A percentile compares a stretch with the other conserved stretches of the same genome.
These are phyloP conservation scores for Amphilophus citrinellus DNA, from an alignment of 2,113 vertebrate species.

Conservation along the genomic window DNA sequence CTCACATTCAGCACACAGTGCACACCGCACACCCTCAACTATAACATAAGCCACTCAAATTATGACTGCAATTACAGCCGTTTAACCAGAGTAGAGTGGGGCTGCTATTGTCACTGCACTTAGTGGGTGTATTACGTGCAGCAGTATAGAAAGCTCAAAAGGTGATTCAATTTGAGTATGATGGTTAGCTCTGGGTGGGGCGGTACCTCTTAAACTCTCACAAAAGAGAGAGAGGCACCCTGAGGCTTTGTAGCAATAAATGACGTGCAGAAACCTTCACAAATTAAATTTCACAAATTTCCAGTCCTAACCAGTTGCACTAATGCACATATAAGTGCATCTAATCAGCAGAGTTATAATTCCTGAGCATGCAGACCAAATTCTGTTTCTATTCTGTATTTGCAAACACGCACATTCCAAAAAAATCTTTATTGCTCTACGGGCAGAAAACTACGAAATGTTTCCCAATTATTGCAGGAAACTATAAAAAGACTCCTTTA, in stretches of 20 bases:
- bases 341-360: not conserved
- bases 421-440: not conserved
- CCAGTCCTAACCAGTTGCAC: not conserved
- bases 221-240: not conserved
- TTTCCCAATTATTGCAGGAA: not conserved
- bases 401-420: not conserved
- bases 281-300: not conserved
- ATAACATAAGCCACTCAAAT: conserved; percentile 56
- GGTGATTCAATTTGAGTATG: conserved; percentile 36
- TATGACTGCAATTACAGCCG: conserved; percentile 62
- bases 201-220: not conserved
- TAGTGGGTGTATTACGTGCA: conserved; percentile 25
- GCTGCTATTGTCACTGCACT: conserved; percentile 41
- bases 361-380: not conserved
- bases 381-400: not conserved
- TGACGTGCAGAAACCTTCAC: fast-evolving
- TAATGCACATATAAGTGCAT: not conserved
- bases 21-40: conserved; percentile 19
- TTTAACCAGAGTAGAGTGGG: conserved; percentile 40
- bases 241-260: not conserved
- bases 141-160: conserved; percentile 12
- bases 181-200: not conserved
- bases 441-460: not conserved
- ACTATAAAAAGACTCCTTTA: not conserved
- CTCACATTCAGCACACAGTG: not conserved